These are phyloP conservation scores for Platysternon megacephalum DNA, from an alignment of 2,113 vertebrate species.

Conservation along the genomic window DNA sequence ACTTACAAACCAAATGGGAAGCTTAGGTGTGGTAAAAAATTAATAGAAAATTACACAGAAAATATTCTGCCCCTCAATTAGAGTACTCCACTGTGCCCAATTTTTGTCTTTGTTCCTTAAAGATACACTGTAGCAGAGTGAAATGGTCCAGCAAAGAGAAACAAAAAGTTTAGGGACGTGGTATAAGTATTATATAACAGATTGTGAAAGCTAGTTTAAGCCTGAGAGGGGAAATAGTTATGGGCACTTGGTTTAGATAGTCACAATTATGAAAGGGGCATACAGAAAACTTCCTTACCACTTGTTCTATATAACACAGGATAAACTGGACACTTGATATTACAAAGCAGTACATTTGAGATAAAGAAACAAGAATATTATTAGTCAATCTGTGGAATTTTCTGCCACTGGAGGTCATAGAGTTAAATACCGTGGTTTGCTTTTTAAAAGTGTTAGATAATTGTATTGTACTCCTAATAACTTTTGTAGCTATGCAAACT, in stretches of 20 bases:
- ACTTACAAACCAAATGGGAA: rapidly evolving
- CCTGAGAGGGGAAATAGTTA: neutral
- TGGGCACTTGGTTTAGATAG: neutral
- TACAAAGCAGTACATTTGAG: neutral
- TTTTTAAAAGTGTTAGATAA: neutral
- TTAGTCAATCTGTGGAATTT: neutral
- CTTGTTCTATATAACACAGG: neutral
- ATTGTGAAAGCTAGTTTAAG: neutral
- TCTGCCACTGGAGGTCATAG: neutral
- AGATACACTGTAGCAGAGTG: neutral
- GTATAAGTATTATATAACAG: neutral
- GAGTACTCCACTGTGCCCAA: neutral
- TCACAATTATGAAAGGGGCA: neutral
- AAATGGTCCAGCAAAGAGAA: neutral
- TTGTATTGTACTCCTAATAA: neutral
- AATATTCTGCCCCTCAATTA: neutral
- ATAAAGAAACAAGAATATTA: neutral
- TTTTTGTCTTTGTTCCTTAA: neutral
- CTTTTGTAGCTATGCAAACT: neutral
- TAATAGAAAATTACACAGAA: neutral
- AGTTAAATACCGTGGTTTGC: neutral
- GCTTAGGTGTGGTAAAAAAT: neutral
- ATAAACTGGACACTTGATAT: neutral
- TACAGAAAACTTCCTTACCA: neutral
- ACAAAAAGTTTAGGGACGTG: neutral